These are phyloP conservation scores for Phorcus lineatus DNA, from an alignment of 2,888 invertebrate genomes.

Conservation along the genomic window DNA sequence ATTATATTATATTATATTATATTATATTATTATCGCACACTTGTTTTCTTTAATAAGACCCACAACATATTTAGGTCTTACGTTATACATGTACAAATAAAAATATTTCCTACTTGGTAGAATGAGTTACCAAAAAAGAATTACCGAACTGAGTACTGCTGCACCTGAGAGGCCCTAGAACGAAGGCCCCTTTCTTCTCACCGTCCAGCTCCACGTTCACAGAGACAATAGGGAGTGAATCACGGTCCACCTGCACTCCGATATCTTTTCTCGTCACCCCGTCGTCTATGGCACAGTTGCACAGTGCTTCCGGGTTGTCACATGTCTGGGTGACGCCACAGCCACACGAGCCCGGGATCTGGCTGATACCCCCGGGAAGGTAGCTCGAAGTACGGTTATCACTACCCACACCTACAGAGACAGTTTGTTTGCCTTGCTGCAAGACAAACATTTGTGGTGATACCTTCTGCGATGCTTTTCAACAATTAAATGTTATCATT, in stretches of 20 bases:
- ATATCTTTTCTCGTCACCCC: constrained; percentile 55
- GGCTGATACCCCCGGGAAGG: constrained; percentile 51
- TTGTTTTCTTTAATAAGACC: too few species aligned
- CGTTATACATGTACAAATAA: too few species aligned
- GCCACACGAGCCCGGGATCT: constrained; percentile 49
- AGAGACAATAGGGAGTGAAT: constrained; percentile 54
- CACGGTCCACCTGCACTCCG: constrained; percentile 56
- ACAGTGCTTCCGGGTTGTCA: constrained; percentile 41
- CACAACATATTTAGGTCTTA: too few species aligned
- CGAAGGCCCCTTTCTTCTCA: constrained; percentile 36
- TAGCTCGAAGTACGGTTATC: constrained; percentile 29
- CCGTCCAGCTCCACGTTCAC: constrained; percentile 43
- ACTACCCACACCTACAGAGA: constrained; percentile 18
- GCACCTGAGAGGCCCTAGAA: constrained; percentile 58
- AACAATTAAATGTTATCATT: not conserved
- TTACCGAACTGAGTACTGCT: constrained; percentile 62
- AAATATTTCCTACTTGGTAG: too few species aligned
- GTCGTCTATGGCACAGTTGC: constrained; percentile 67
- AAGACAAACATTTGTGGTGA: constrained; percentile 26
- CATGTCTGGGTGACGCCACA: constrained; percentile 62
- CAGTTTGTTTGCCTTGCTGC: constrained; percentile 41
- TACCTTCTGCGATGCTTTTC: constrained; percentile 32
- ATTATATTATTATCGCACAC: too few species aligned
- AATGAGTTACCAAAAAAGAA: too few species aligned
- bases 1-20: too few species aligned